phyloP scores from a whole-genome alignment of 2,113 vertebrate genomes.

The Phycodurus eques region DNA sequence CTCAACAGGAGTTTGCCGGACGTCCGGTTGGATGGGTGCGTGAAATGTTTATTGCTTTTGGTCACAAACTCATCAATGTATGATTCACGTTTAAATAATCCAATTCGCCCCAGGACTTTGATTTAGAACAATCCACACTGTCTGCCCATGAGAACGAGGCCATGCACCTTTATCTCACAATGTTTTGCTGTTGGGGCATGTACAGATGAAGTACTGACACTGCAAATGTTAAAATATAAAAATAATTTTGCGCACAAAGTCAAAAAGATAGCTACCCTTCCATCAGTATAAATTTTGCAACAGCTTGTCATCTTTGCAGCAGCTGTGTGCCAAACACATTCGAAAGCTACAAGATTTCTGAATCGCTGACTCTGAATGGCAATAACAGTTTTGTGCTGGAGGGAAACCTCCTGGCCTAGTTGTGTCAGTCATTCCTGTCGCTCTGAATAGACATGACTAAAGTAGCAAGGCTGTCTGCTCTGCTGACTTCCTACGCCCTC shows the following conservation, averaged over 20 bases:
- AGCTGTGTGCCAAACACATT: conserved; percentile 18
- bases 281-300: conserved; percentile 37
- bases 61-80: conserved; percentile 21
- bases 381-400: conserved; percentile 30
- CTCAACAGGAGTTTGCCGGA: conserved; percentile 94
- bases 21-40: conserved; percentile 94
- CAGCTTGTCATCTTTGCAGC: conserved; percentile 17
- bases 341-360: conserved; percentile 19
- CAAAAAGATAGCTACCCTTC: conserved; percentile 8
- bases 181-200: background rate
- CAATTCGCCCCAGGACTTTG: conserved; percentile 29
- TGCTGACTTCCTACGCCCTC: conserved; percentile 29
- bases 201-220: background rate
- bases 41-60: conserved; percentile 23
- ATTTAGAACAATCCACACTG: conserved; percentile 12
- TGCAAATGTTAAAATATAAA: conserved; percentile 5
- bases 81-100: conserved; percentile 36
- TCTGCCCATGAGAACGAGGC: conserved; percentile 3
- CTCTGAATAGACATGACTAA: conserved; percentile 45
- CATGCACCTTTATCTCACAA: background rate
- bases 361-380: conserved; percentile 19
- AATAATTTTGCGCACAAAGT: background rate
- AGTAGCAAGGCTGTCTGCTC: conserved; percentile 32
- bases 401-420: conserved; percentile 57
- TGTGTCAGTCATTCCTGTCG: conserved; percentile 62